phyloP scores from a whole-genome alignment of 2,797 vertebrate genomes.

The Cottoperca gobio region DNA sequence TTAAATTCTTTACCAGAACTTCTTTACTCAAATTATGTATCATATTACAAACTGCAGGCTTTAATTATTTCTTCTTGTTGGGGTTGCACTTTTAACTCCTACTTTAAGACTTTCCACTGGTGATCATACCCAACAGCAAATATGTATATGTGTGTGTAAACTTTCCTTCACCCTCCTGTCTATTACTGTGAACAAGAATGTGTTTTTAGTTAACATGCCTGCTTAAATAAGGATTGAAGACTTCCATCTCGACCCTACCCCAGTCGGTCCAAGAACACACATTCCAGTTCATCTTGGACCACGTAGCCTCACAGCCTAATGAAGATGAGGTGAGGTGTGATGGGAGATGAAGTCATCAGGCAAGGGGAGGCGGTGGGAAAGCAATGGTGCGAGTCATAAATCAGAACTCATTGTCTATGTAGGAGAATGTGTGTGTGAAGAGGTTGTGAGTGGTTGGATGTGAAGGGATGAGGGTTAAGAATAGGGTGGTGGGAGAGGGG shows the following conservation, averaged over 20 bases:
- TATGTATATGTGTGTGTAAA: conserved; percentile 4
- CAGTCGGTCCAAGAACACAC: conserved; percentile 22
- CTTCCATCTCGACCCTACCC: conserved; percentile 43
- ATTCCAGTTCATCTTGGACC: conserved; percentile 60
- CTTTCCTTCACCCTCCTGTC: conserved; percentile 17
- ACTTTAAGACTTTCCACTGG: not conserved
- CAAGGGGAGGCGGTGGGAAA: conserved; percentile 60
- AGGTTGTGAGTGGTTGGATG: conserved; percentile 42
- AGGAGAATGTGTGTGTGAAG: conserved; percentile 56
- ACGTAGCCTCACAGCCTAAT: conserved; percentile 50
- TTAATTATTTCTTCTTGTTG: not conserved
- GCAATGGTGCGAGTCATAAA: conserved; percentile 63
- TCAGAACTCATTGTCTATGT: conserved; percentile 70
- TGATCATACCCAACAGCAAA: not conserved
- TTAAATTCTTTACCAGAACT: not conserved
- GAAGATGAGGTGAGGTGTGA: conserved; percentile 73
- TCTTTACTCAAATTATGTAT: not conserved
- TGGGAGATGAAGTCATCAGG: conserved; percentile 74
- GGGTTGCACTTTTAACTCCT: not conserved
- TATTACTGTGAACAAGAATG: conserved; percentile 35
- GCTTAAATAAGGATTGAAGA: conserved; percentile 53
- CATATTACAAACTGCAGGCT: not conserved
- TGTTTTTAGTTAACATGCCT: conserved; percentile 42
- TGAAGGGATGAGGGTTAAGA: conserved; percentile 42
- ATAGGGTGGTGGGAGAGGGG: conserved; percentile 18